phyloP scores from a whole-genome alignment of 1,140 invertebrate species.

The Tribolium madens region DNA sequence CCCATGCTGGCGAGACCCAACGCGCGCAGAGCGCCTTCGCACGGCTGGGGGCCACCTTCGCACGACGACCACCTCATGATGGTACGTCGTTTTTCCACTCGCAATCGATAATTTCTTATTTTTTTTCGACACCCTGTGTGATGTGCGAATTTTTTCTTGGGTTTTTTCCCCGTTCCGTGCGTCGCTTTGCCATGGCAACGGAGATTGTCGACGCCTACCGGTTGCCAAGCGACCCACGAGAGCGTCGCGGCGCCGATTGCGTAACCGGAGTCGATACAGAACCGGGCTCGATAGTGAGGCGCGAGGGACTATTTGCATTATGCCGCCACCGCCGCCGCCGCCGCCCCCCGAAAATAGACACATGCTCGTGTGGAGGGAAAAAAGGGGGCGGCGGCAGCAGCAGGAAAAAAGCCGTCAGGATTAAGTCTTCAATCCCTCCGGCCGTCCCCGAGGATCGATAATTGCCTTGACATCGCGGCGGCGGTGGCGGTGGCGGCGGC shows the following conservation, averaged over 20 bases:
- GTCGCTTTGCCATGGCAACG: constrained; percentile 48
- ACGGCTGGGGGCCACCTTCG: constrained; percentile 38
- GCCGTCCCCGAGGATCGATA: constrained; percentile 42
- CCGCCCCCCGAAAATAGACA: background rate
- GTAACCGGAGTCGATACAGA: constrained; percentile 40
- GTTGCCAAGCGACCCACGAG: constrained; percentile 51
- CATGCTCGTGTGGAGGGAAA: background rate
- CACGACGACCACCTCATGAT: constrained; percentile 54
- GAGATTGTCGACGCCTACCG: constrained; percentile 51
- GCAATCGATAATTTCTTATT: background rate
- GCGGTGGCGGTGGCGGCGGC: background rate
- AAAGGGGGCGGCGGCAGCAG: background rate
- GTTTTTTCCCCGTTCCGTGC: constrained; percentile 36
- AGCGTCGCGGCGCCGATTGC: constrained; percentile 52
- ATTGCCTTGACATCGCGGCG: constrained; percentile 46
- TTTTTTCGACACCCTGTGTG: no score
- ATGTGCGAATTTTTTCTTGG: background rate
- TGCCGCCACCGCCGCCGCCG: constrained; percentile 10
- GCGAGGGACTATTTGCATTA: constrained; percentile 27
- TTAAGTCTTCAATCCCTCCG: constrained; percentile 31
- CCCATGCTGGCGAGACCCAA: constrained; percentile 54
- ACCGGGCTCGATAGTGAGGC: constrained; percentile 20
- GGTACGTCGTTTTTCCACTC: constrained; percentile 45
- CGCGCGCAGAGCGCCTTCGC: constrained; percentile 46
- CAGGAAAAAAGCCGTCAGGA: background rate